A percentile compares a stretch with the other conserved stretches of the same genome.
Conservation (phyloP, 2,113 vertebrate species). For the Pluvianellus socialis region DNA sequence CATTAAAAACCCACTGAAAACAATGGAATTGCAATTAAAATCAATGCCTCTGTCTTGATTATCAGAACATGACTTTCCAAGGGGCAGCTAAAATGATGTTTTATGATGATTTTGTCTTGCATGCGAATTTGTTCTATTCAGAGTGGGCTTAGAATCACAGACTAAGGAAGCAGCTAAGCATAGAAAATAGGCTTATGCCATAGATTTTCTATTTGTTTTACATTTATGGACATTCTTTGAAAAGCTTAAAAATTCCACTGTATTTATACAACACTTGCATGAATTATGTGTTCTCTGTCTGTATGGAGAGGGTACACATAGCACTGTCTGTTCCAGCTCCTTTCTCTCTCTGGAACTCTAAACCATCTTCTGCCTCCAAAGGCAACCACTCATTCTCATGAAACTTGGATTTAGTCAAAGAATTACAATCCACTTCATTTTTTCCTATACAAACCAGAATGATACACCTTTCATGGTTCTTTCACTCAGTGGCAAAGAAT, state of each 20-base stretch:
- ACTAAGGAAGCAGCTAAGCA: neutral
- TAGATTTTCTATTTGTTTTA: neutral
- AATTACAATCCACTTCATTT: neutral
- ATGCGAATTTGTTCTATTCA: neutral
- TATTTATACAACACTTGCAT: neutral
- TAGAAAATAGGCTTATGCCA: neutral
- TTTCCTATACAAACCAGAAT: neutral
- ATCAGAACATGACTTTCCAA: neutral
- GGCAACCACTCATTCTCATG: neutral
- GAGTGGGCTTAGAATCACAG: neutral
- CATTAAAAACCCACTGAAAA: neutral
- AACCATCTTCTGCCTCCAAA: neutral
- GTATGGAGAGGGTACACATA: neutral
- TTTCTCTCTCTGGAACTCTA: neutral
- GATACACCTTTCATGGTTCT: neutral
- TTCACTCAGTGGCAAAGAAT: neutral
- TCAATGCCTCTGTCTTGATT: neutral
- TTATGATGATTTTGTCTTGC: neutral
- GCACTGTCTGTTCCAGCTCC: neutral
- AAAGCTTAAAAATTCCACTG: neutral
- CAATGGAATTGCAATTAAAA: neutral
- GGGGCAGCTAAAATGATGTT: neutral
- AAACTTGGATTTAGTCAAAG: neutral
- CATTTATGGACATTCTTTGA: neutral
- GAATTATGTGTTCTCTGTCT: neutral